Base-by-base conservation (phyloP, 37 sponge, comb jelly and placozoan genomes). In the Geodia barretti region DNA sequence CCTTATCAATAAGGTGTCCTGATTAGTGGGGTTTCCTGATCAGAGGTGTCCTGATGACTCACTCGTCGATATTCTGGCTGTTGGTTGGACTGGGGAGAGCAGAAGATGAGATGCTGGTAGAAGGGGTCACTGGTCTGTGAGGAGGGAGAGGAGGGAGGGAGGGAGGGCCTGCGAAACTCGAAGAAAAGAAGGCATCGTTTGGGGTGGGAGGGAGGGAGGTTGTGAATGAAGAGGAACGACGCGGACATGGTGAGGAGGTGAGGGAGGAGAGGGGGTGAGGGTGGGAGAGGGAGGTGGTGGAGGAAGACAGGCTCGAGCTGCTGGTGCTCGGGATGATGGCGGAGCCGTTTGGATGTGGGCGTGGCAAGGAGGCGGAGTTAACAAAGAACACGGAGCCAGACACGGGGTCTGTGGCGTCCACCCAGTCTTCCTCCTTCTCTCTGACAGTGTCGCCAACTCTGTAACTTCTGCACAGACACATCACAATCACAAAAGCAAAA, bases 311-410 rank as follows among this genome's bases (percentile, higher is more conserved):
- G 39, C 77, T 76, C 31, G 70, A 76, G 25, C 70, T 70, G 21
- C 70, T 67, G 29, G 73, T 79, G 62, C 64, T 79, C 33, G 81
- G n/a, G 5, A 68, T 17, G 39, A 9, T 32, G 5, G 54, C 7
- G 7, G 38, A 31, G 26, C 23, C 39, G 1, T 23, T 70, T 35
- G 35, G 38, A 25, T 11, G 72, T 72, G 72, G 7, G 40, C 65
- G 32, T 8, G 21, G 32, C 1, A 32, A 38, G 21, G 64, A 25
- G 4, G 25, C 34, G 37, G 31, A 61, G 62, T 90, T 83, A 61
- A 90, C 64, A 62, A 76, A 82, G 59, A 90, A 86, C 39, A 90
- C 72, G 2, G 76, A 81, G 7, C 91, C 91, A 3, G 86, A 85
- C 29, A 21, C 26, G 8, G 83, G 86, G 68, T 90, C 82, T 20